A percentile compares a stretch with the other conserved stretches of the same genome.
Conservation (phyloP, 2,113 vertebrate species). For the Phainopepla nitens region DNA sequence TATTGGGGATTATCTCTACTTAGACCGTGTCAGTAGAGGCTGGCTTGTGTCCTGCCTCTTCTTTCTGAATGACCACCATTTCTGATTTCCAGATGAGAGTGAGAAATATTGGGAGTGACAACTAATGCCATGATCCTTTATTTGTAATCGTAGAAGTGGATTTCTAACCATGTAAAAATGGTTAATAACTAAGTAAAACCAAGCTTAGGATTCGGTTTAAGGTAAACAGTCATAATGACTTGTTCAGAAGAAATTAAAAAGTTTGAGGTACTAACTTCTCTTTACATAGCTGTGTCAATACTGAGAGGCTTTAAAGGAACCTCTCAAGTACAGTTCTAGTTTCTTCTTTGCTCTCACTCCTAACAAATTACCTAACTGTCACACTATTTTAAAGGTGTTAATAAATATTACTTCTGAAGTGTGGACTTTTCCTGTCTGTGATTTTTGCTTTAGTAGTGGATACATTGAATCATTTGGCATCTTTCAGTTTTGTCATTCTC, state of each 20-base stretch:
- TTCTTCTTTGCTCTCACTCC: neutral
- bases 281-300: neutral
- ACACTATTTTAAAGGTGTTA: neutral
- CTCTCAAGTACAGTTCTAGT: neutral
- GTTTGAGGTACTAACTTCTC: neutral
- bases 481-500: neutral
- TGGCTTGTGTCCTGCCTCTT: neutral
- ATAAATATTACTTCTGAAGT: neutral
- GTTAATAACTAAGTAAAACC: neutral
- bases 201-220: neutral
- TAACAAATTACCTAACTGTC: neutral
- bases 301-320: neutral
- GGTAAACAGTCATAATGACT: neutral
- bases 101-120: neutral
- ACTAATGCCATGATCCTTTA: neutral
- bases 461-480: neutral
- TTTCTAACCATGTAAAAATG: neutral
- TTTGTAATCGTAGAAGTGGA: neutral
- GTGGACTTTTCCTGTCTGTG: neutral
- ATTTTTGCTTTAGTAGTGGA: neutral
- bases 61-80: neutral
- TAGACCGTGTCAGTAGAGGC: neutral
- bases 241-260: neutral
- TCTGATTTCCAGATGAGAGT: neutral
- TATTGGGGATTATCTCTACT: neutral